phyloP scores from a whole-genome alignment of 2,113 vertebrate species.

The Amphilophus citrinellus region DNA sequence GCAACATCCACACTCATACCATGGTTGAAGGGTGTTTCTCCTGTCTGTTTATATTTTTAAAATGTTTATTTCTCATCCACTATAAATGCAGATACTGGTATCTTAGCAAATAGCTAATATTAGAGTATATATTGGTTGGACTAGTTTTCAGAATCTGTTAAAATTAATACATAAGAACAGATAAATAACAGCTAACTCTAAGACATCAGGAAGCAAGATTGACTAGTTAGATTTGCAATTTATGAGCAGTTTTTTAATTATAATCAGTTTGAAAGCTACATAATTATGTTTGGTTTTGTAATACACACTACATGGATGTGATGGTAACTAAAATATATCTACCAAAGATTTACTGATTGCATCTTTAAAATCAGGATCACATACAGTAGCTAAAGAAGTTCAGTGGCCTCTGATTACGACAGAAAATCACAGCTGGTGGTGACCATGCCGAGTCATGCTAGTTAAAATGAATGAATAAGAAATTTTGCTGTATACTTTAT shows the following conservation, averaged over 20 bases:
- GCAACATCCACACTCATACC: neutral
- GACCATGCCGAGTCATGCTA: constrained; percentile 6
- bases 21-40: no score
- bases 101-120: no score
- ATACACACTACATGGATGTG: neutral
- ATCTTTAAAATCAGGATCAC: constrained; percentile 28
- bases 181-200: no score
- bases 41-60: no score
- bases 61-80: no score
- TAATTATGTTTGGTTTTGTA: neutral
- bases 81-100: no score
- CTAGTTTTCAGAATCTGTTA: no score
- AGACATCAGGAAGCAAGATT: no score
- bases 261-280: neutral
- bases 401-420: constrained; percentile 40
- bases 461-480: constrained; percentile 40
- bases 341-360: constrained; percentile 6
- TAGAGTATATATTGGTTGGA: no score
- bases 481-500: constrained; percentile 46
- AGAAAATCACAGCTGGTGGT: constrained; percentile 33
- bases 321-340: neutral
- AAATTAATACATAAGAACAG: no score
- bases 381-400: neutral
- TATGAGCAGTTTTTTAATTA: neutral
- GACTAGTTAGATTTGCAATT: neutral